These are phyloP conservation scores for Magallana nippona DNA, from an alignment of 2,888 invertebrate species.

Conservation along the genomic window DNA sequence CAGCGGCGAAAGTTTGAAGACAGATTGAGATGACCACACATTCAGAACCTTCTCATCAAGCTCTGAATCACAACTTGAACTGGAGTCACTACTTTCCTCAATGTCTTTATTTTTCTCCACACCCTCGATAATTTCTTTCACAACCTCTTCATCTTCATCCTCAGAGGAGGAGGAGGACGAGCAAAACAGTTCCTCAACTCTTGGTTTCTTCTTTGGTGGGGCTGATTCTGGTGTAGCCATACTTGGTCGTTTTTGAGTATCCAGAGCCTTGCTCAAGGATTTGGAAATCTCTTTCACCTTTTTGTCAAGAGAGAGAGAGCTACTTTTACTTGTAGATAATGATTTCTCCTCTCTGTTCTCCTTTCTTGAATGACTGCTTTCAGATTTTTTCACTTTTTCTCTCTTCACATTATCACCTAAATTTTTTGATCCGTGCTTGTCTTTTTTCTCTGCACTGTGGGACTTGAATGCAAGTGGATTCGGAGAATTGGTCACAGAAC, in stretches of 20 bases:
- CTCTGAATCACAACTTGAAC: conserved; percentile 48
- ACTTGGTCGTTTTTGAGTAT: conserved; percentile 20
- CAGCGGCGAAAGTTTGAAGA: conserved; percentile 43
- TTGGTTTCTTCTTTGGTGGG: conserved; percentile 41
- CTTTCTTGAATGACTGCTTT: conserved; percentile 44
- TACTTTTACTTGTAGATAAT: conserved; percentile 22
- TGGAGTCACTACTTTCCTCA: conserved; percentile 37
- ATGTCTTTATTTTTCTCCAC: conserved; percentile 43
- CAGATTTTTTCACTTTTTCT: conserved; percentile 35
- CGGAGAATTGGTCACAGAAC: conserved; percentile 20
- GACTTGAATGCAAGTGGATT: conserved; percentile 34
- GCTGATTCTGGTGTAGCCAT: conserved; percentile 35
- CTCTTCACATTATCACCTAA: conserved; percentile 35
- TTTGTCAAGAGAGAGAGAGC: conserved; percentile 11
- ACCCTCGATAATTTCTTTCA: conserved; percentile 45
- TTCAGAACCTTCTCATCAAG: conserved; percentile 53
- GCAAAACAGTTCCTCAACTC: conserved; percentile 14
- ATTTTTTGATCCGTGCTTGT: conserved; percentile 49
- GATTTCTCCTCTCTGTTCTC: conserved; percentile 20
- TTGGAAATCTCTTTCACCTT: background rate
- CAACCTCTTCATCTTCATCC: conserved; percentile 50
- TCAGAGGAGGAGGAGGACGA: background rate
- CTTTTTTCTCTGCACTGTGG: conserved; percentile 44
- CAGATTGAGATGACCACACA: conserved; percentile 42
- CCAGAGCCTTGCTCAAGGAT: background rate